Percentiles rank a stretch among this genome's conserved stretches.
phyloP scores from a whole-genome alignment of 2,797 vertebrate species.

The Tokudaia muenninki region DNA sequence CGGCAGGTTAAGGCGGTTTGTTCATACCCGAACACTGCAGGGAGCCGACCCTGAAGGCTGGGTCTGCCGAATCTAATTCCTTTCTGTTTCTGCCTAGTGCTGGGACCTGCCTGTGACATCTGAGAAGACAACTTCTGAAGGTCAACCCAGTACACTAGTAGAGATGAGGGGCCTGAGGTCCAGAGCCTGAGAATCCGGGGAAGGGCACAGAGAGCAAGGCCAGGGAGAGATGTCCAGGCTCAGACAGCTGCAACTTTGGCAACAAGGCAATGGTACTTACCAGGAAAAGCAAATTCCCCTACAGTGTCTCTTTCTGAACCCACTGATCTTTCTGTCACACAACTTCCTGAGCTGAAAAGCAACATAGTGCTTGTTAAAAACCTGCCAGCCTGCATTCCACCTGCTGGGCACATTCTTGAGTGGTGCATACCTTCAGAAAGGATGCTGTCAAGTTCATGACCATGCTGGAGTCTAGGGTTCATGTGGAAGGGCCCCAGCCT shows the following conservation, averaged over 20 bases:
- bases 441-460: background rate
- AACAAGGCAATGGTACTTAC: background rate
- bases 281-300: conserved; percentile 65
- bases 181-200: background rate
- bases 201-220: background rate
- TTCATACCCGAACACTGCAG: rapidly evolving
- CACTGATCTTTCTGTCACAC: conserved; percentile 10
- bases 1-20: background rate
- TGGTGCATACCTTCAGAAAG: background rate
- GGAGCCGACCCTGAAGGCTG: background rate
- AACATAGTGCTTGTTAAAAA: rapidly evolving
- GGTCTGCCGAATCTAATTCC: background rate
- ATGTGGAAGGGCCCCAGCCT: rapidly evolving
- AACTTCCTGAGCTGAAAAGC: conserved; percentile 66
- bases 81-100: background rate
- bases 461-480: background rate
- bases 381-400: background rate
- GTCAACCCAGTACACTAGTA: rapidly evolving
- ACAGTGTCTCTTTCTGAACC: background rate
- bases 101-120: rapidly evolving
- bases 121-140: background rate
- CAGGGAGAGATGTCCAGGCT: rapidly evolving
- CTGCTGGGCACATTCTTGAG: background rate
- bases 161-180: background rate
- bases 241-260: rapidly evolving